These are phyloP conservation scores for Plecturocebus donacophilus DNA, from an alignment of 2,113 vertebrate genomes.

Conservation along the genomic window DNA sequence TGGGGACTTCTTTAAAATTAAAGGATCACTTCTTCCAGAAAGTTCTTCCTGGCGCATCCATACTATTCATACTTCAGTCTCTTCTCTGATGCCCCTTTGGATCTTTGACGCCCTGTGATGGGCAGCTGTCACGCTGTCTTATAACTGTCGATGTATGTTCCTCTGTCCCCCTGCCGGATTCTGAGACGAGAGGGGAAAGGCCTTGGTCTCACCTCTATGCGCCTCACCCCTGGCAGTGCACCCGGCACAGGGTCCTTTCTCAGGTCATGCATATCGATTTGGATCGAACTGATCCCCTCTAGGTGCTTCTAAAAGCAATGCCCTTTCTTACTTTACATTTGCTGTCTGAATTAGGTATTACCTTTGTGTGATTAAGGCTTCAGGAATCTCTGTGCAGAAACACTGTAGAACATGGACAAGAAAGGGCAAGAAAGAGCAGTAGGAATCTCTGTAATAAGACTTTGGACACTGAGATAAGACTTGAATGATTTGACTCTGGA, in stretches of 20 bases:
- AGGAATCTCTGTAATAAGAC: not conserved
- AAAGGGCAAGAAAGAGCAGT: not conserved
- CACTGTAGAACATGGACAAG: not conserved
- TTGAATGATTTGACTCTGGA: not conserved
- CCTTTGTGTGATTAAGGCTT: not conserved
- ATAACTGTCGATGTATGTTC: too few relatives aligned
- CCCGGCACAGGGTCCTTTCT: not conserved
- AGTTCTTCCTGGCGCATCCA: not conserved
- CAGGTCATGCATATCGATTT: not conserved
- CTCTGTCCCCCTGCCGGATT: rapidly evolving
- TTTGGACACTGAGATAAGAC: not conserved
- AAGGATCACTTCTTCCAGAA: not conserved
- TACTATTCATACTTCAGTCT: not conserved
- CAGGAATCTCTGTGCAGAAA: not conserved
- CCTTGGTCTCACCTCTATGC: not conserved
- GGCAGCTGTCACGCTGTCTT: not conserved
- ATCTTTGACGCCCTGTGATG: not conserved
- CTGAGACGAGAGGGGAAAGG: not conserved
- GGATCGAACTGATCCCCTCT: not conserved
- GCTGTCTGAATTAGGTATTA: not conserved
- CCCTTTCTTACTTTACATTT: not conserved
- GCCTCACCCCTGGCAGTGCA: not conserved
- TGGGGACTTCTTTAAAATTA: not conserved
- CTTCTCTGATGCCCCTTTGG: not conserved
- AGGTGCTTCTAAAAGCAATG: not conserved